These are phyloP conservation scores for Artemia sinica DNA, from an alignment of 2,888 invertebrate species.

Conservation along the genomic window DNA sequence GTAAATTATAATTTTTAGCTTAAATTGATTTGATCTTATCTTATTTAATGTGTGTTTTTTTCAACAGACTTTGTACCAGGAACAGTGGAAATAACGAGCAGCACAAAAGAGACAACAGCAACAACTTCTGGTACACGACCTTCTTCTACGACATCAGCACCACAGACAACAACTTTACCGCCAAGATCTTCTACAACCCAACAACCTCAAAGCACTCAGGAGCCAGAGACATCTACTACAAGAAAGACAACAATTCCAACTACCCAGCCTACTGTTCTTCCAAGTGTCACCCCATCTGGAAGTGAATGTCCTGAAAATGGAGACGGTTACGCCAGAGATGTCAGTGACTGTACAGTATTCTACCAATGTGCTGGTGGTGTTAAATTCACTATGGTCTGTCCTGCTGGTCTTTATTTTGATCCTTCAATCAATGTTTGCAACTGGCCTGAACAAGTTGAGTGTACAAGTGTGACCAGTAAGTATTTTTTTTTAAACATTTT, in stretches of 20 bases:
- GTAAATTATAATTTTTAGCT: too few relatives aligned
- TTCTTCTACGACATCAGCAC: constrained; percentile 8
- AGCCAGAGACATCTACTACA: neutral
- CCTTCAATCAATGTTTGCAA: constrained; percentile 29
- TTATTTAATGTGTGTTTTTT: too few relatives aligned
- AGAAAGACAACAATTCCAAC: neutral
- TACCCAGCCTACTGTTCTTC: neutral
- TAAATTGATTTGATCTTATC: too few relatives aligned
- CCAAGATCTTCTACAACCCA: constrained; percentile 16
- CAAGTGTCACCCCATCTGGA: neutral
- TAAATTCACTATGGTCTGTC: constrained; percentile 29
- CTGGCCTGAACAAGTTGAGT: constrained; percentile 29
- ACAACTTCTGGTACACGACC: constrained; percentile 8
- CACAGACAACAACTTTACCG: constrained; percentile 19
- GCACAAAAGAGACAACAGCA: neutral
- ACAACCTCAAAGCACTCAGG: neutral
- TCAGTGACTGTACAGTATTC: constrained; percentile 28
- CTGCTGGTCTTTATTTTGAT: constrained; percentile 30
- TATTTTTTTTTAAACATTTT: too few relatives aligned
- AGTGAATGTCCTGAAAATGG: constrained; percentile 22
- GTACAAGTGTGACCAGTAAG: constrained; percentile 23
- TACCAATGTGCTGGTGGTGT: constrained; percentile 29
- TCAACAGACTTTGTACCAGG: neutral
- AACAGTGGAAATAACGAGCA: neutral
- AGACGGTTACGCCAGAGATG: constrained; percentile 27